Conservation (phyloP, 2,888 invertebrate genomes). For the Calliphora vomitoria region DNA sequence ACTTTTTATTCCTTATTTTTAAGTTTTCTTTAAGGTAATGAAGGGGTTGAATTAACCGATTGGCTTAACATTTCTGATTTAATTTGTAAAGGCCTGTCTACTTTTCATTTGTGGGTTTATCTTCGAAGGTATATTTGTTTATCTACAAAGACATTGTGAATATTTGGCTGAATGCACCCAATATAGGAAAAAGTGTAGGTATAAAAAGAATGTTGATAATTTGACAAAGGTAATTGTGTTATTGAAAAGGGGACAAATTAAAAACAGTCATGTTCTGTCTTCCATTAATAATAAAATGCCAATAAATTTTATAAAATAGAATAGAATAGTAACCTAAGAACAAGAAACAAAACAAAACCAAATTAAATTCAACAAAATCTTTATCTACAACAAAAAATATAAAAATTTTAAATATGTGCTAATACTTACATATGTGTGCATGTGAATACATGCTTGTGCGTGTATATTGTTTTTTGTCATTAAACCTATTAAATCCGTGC, state of each 20-base stretch:
- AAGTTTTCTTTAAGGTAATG: too few species aligned
- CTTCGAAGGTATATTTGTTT: not conserved
- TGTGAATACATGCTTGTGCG: not conserved
- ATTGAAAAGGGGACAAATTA: constrained; percentile 49
- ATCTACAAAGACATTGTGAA: constrained; percentile 10
- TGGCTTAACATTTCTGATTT: not conserved
- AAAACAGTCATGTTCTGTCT: constrained; percentile 30
- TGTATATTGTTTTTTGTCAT: not conserved
- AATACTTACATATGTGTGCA: not conserved
- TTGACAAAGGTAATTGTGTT: constrained; percentile 57
- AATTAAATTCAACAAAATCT: not conserved
- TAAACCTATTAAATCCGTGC: constrained; percentile 52
- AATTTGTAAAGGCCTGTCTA: too few species aligned
- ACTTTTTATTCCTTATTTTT: too few species aligned
- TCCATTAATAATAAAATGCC: constrained; percentile 23
- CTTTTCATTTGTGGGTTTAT: not conserved
- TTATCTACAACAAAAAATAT: not conserved
- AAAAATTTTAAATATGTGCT: constrained; percentile 5
- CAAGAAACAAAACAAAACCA: not conserved
- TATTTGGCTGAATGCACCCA: constrained; percentile 5
- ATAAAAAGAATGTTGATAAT: constrained; percentile 19
- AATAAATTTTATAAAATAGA: constrained; percentile 6
- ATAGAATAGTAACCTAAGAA: not conserved
- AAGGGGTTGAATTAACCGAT: too few species aligned
- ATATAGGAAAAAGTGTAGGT: not conserved